Base-by-base conservation (phyloP, 2,888 invertebrate genomes). In the Latheticus oryzae region DNA sequence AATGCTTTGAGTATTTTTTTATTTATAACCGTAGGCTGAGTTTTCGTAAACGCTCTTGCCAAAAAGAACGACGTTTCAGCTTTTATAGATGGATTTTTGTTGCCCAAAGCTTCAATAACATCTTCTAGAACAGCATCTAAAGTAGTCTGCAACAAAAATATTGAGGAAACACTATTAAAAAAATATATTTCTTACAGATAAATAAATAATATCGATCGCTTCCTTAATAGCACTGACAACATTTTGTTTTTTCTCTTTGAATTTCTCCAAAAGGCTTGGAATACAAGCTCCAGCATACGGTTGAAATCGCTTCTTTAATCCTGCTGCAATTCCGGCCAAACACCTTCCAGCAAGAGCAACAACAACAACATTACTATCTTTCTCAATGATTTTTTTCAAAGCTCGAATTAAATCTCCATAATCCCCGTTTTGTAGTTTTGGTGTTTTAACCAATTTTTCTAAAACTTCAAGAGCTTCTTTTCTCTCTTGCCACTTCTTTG, bases 401-500 rank as follows among this genome's bases (percentile, higher is more conserved):
- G 90, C 89, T 68, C 91, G 84, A 12, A 97, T 90, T 42, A 97
- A 74, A 69, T 95, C 93, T 1, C 92, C 93, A 78, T 95, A 98
- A 73, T 98, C 97, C 0, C 96, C 97, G 64, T 86, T 87, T 73
- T 95, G 95, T 33, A 98, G 77, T 76, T 91, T 95, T 0, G 93
- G 95, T 73, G 85, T 86, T 67, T 91, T 89, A 5, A 93, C 75
- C 11, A 96, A 79, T 62, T 84, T 85, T 63, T 95, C 93, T 5
- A 97, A 76, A 0, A 83, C 82, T 67, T 97, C 97, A 7, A 99
- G 77, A 0, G 91, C 90, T 74, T 97, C 97, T 74, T 96, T 97
- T 16, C 99, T 83, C 53, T 97, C 94, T 73, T 94, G 94, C 99
- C 97, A 99, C 73, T 95, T 97, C 78, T 95, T 97, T 0, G 93